Evolutionary conservation across 2,888 invertebrate genomes (phyloP).

Genomic region (Sceliomorpha sp.): DNA sequence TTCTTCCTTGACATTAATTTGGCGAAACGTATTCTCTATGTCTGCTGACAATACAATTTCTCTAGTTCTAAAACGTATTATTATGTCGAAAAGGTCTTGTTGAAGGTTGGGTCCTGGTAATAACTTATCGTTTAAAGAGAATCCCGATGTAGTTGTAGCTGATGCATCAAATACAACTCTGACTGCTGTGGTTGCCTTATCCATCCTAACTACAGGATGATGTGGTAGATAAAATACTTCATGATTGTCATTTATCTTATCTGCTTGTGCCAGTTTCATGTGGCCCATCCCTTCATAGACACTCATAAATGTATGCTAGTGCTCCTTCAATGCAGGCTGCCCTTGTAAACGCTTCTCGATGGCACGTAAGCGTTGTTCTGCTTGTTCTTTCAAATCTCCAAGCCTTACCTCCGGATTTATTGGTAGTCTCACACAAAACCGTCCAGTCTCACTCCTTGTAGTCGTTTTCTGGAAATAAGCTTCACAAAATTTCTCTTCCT

Average conservation of each 20-base stretch:
- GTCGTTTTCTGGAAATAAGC: constrained; percentile 2
- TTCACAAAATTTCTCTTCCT: constrained; percentile 1
- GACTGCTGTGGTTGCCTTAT: too few relatives aligned
- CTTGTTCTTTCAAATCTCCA: constrained; percentile 4
- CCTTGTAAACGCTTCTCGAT: not conserved
- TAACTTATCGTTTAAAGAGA: too few relatives aligned
- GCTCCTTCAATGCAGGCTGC: not conserved
- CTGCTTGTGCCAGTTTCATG: not conserved
- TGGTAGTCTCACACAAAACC: constrained; percentile 1
- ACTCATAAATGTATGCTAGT: constrained; percentile 1
- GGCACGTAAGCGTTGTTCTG: constrained; percentile 4
- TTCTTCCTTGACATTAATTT: too few relatives aligned
- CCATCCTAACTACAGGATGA: too few relatives aligned
- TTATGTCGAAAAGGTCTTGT: too few relatives aligned
- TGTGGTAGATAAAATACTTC: constrained; percentile 3
- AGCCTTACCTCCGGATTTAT: not conserved
- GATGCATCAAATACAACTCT: too few relatives aligned
- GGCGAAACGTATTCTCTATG: too few relatives aligned
- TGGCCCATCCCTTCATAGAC: not conserved
- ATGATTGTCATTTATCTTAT: constrained; percentile 1
- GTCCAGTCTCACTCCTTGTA: constrained; percentile 6
- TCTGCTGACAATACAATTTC: too few relatives aligned
- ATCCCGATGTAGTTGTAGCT: too few relatives aligned
- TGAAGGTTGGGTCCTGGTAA: too few relatives aligned
- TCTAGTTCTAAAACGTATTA: too few relatives aligned